Percentiles rank a stretch among this genome's conserved stretches.
Evolutionary conservation across 2,113 vertebrate species (phyloP).

Genomic region (Eublepharis macularius): DNA sequence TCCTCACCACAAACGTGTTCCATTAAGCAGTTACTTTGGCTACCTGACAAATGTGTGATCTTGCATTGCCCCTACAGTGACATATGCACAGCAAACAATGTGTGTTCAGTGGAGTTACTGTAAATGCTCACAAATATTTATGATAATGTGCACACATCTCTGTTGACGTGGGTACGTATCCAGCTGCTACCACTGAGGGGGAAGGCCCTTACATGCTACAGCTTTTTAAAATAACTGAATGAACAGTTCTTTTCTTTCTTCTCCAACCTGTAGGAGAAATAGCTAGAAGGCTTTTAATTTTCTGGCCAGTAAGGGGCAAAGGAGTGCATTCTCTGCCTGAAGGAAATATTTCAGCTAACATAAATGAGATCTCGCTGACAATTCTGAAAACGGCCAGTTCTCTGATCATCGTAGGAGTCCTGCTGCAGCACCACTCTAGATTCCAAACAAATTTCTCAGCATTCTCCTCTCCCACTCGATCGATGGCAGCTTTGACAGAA

Average conservation of each 20-base stretch:
- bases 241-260: slow-evolving; percentile 2
- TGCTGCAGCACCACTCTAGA: neutral
- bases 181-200: neutral
- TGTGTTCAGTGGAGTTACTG: neutral
- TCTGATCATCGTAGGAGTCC: neutral
- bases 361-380: neutral
- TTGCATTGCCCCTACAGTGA: neutral
- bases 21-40: neutral
- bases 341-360: neutral
- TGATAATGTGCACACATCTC: neutral
- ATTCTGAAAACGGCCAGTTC: neutral
- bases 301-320: neutral
- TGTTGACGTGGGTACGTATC: neutral
- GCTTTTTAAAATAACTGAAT: neutral
- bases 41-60: neutral
- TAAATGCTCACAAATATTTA: neutral
- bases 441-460: neutral
- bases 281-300: neutral
- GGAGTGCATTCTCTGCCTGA: neutral
- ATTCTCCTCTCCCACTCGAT: neutral
- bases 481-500: neutral
- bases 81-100: neutral
- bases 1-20: neutral
- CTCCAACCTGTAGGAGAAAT: slow-evolving; percentile 1
- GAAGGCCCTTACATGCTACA: neutral